Evolutionary conservation across 1,140 invertebrate genomes (phyloP).

Genomic region (Calliopsis andreniformis): DNA sequence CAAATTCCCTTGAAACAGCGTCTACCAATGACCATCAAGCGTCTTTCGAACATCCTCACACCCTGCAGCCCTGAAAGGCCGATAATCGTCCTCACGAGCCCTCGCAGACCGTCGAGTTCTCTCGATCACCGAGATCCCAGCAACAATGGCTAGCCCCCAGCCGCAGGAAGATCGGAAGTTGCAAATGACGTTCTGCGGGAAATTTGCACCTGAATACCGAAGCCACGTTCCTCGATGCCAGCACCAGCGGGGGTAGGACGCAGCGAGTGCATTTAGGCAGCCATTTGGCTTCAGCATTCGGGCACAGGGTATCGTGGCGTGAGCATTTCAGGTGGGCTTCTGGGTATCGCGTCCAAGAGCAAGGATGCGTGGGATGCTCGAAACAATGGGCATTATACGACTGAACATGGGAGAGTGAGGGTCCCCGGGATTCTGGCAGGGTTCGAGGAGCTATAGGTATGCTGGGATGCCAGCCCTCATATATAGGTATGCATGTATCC

Average conservation of each 20-base stretch:
- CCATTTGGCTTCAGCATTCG: constrained; percentile 60
- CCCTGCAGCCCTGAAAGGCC: background rate
- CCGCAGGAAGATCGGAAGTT: constrained; percentile 48
- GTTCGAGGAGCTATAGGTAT: constrained; percentile 63
- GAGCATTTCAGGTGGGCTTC: constrained; percentile 55
- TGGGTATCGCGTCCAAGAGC: constrained; percentile 48
- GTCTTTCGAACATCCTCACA: background rate
- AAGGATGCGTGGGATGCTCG: constrained; percentile 64
- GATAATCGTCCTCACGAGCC: background rate
- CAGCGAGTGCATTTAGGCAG: constrained; percentile 49
- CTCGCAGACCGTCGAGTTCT: background rate
- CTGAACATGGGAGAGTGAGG: constrained; percentile 42
- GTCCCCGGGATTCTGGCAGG: constrained; percentile 51
- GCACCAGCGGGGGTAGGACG: constrained; percentile 22
- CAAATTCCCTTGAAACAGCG: background rate
- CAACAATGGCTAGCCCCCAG: background rate
- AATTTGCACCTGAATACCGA: constrained; percentile 65
- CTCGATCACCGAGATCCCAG: background rate
- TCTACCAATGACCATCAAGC: background rate
- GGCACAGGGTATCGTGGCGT: constrained; percentile 44
- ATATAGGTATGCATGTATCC: constrained; percentile 63
- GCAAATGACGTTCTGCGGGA: constrained; percentile 39
- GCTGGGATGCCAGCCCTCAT: constrained; percentile 51
- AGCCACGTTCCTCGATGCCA: background rate
- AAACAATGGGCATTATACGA: constrained; percentile 68